Conservation (phyloP, 2,797 vertebrate species). For the Sarcoramphus papa region DNA sequence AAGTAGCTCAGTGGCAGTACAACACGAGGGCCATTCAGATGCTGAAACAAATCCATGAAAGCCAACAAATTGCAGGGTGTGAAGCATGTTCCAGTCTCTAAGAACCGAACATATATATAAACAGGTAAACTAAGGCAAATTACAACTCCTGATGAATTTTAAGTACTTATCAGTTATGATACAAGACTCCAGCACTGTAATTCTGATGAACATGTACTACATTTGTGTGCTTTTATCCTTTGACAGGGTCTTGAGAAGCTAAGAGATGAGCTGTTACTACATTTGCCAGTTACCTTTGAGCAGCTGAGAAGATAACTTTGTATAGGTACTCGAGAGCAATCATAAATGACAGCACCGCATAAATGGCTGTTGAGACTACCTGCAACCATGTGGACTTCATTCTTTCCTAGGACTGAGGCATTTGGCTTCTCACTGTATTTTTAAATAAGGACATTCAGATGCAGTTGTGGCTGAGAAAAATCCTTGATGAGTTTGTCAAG, state of each 20-base stretch:
- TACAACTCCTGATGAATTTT: neutral
- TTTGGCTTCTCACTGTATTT: neutral
- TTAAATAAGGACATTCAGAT: neutral
- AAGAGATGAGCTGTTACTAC: neutral
- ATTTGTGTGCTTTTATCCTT: neutral
- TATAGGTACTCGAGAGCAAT: neutral
- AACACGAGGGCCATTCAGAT: fast-evolving
- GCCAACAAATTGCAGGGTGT: neutral
- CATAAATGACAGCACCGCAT: neutral
- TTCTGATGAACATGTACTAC: neutral
- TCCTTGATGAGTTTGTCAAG: neutral
- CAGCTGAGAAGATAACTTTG: neutral
- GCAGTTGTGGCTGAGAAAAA: neutral
- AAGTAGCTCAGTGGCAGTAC: fast-evolving
- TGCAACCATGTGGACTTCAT: fast-evolving
- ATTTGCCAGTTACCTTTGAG: neutral
- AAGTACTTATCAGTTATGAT: neutral
- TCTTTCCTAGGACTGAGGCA: neutral
- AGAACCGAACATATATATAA: neutral
- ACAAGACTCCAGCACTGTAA: neutral
- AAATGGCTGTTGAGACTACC: neutral
- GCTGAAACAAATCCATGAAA: neutral
- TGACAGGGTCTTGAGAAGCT: neutral
- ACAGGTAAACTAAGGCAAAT: neutral
- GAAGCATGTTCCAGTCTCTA: neutral